A percentile compares a stretch with the other conserved stretches of the same genome.
Evolutionary conservation across 2,888 invertebrate genomes (phyloP).

Genomic region (Drosophila kokeensis): DNA sequence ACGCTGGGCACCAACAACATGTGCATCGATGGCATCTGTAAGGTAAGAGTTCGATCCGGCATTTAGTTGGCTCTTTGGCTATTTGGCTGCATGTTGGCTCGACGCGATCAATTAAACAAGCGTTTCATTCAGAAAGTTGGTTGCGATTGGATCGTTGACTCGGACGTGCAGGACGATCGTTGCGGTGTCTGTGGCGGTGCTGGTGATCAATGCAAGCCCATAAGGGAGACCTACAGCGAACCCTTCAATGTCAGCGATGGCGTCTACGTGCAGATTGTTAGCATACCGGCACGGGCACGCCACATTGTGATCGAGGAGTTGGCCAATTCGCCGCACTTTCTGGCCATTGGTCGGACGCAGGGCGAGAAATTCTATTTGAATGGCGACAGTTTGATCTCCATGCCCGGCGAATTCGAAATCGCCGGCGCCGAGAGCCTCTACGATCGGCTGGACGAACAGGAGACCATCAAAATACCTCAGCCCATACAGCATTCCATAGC

Average conservation of each 20-base stretch:
- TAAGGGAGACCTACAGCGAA: constrained; percentile 85
- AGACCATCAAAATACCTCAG: constrained; percentile 92
- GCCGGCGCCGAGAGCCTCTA: constrained; percentile 93
- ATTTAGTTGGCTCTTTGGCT: neutral
- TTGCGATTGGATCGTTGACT: constrained; percentile 95
- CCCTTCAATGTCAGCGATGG: constrained; percentile 87
- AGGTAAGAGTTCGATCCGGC: constrained; percentile 86
- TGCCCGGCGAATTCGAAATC: constrained; percentile 93
- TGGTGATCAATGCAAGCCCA: constrained; percentile 92
- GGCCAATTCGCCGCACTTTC: constrained; percentile 90
- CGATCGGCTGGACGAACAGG: constrained; percentile 91
- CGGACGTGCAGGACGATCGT: constrained; percentile 91
- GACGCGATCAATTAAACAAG: constrained; percentile 69
- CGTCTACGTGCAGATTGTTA: constrained; percentile 86
- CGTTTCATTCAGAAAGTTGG: constrained; percentile 91
- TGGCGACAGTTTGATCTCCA: constrained; percentile 90
- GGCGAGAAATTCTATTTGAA: constrained; percentile 90
- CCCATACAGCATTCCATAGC: constrained; percentile 92
- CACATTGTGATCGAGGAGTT: constrained; percentile 92
- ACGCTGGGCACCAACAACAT: constrained; percentile 92
- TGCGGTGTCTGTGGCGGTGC: constrained; percentile 95
- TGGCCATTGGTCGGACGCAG: constrained; percentile 91
- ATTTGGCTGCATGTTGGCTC: neutral
- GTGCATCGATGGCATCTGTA: constrained; percentile 92
- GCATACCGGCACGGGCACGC: constrained; percentile 91